Conservation (phyloP, 2,113 vertebrate species). For the Anser brachyrhynchus region DNA sequence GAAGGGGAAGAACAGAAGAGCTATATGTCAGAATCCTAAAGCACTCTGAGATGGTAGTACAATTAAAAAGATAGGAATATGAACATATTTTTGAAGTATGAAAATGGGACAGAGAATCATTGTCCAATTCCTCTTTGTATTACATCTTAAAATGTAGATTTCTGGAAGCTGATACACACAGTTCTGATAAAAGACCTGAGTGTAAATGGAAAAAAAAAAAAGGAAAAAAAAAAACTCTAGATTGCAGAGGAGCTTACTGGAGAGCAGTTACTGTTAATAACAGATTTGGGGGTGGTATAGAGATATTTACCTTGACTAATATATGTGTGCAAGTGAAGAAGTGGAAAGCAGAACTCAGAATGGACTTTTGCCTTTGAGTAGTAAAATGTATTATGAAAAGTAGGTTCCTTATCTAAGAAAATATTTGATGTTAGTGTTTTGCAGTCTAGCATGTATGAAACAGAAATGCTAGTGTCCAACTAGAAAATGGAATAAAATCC, state of each 20-base stretch:
- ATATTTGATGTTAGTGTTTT: not conserved
- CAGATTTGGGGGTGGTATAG: not conserved
- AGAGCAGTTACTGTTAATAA: constrained; percentile 20
- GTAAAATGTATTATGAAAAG: not conserved
- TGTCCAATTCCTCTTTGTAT: constrained; percentile 47
- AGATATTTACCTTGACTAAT: constrained; percentile 35
- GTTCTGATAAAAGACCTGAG: constrained; percentile 20
- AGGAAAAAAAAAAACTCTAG: not conserved
- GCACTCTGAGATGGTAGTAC: constrained; percentile 51
- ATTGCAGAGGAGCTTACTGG: not conserved
- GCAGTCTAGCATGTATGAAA: not conserved
- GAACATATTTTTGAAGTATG: constrained; percentile 46
- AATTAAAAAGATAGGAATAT: constrained; percentile 64
- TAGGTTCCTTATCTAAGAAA: not conserved
- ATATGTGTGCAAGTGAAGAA: not conserved
- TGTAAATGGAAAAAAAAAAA: not conserved
- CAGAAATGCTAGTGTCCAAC: not conserved
- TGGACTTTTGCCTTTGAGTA: not conserved
- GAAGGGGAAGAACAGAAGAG: constrained; percentile 68
- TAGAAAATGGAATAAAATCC: not conserved
- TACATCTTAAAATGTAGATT: constrained; percentile 43
- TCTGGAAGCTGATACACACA: not conserved
- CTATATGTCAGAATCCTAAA: constrained; percentile 63
- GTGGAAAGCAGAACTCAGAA: not conserved
- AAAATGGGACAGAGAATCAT: constrained; percentile 41